phyloP scores from a whole-genome alignment of 2,797 vertebrate genomes.

The Nyctalus aviator region DNA sequence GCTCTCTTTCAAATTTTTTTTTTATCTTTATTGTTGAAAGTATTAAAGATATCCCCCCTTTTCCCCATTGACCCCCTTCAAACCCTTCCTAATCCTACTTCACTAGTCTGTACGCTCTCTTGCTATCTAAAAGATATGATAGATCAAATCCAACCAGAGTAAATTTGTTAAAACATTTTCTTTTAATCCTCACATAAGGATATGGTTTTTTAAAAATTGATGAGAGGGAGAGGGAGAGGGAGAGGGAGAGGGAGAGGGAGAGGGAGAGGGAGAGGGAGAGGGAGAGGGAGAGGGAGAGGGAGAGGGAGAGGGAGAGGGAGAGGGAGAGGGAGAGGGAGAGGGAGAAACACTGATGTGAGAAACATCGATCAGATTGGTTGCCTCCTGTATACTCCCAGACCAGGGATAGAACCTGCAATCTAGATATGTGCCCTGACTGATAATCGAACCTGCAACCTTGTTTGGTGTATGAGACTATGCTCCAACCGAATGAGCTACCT shows the following conservation, averaged over 20 bases:
- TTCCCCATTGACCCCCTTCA: too few relatives aligned
- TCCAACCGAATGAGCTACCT: background rate
- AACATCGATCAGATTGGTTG: background rate
- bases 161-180: background rate
- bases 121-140: constrained; percentile 54
- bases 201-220: background rate
- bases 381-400: background rate
- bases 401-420: background rate
- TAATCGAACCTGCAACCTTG: background rate
- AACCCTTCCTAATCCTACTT: too few relatives aligned
- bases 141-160: background rate
- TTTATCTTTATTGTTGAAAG: too few relatives aligned
- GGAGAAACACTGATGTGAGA: too few relatives aligned
- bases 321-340: too few relatives aligned
- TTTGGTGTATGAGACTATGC: background rate
- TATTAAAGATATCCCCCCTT: too few relatives aligned
- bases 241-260: too few relatives aligned
- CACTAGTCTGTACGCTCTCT: background rate
- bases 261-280: too few relatives aligned
- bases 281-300: too few relatives aligned
- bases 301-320: too few relatives aligned
- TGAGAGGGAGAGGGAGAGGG: too few relatives aligned
- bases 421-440: background rate
- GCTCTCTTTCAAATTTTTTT: background rate
- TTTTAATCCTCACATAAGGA: background rate